Evolutionary conservation across 2,797 vertebrate genomes (phyloP).

Genomic region (Psittacula echo): DNA sequence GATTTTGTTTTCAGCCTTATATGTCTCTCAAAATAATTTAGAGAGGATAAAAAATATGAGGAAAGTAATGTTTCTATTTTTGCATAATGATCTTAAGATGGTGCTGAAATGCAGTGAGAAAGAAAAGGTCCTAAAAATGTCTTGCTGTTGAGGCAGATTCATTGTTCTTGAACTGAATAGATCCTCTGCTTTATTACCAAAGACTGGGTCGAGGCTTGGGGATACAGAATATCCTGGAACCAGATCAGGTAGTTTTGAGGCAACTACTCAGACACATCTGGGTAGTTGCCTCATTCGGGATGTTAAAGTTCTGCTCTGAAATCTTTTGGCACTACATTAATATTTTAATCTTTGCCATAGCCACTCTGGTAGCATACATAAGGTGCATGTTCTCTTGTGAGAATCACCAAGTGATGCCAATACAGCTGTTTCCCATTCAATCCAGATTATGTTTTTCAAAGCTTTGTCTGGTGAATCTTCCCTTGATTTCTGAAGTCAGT

Average conservation of each 20-base stretch:
- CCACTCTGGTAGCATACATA: background rate
- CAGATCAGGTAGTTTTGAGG: background rate
- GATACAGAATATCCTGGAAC: background rate
- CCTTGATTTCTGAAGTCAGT: background rate
- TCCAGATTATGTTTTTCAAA: background rate
- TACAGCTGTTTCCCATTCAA: background rate
- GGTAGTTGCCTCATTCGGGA: background rate
- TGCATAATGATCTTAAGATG: constrained; percentile 38
- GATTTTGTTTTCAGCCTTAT: background rate
- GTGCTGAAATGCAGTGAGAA: constrained; percentile 47
- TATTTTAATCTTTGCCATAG: background rate
- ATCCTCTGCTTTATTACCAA: background rate
- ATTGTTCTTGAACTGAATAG: background rate
- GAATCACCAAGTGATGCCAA: background rate
- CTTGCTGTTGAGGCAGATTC: constrained; percentile 4
- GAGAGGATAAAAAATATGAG: background rate
- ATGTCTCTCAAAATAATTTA: constrained; percentile 2
- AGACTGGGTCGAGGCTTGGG: background rate
- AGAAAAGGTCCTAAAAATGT: constrained; percentile 11
- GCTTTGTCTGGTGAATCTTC: background rate
- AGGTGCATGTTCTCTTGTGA: background rate
- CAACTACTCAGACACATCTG: background rate
- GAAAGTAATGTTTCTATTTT: constrained; percentile 29
- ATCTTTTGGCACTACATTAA: background rate
- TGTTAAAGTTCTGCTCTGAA: background rate